phyloP scores from a whole-genome alignment of 2,113 vertebrate species.

The Pipa parva region DNA sequence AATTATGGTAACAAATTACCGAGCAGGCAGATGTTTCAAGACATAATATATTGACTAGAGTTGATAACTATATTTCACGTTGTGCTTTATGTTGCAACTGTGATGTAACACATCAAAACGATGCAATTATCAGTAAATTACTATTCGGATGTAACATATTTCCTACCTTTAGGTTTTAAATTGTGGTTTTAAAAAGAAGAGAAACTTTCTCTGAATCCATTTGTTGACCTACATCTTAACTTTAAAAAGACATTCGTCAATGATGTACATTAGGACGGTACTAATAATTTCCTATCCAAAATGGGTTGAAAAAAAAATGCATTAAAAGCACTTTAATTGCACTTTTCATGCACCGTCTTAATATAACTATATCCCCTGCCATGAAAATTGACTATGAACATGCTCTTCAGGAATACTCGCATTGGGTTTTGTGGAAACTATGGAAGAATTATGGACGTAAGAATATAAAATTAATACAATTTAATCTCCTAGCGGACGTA shows the following conservation, averaged over 20 bases:
- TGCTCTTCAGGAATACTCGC: constrained; percentile 25
- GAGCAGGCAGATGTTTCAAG: constrained; percentile 5
- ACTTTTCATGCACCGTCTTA: constrained; percentile 35
- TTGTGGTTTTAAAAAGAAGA: constrained; percentile 10
- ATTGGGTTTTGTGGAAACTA: constrained; percentile 23
- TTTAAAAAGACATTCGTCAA: constrained; percentile 12
- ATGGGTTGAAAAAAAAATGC: constrained; percentile 34
- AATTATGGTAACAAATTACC: constrained; percentile 7
- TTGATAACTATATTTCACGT: not conserved
- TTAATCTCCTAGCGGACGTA: constrained; percentile 19
- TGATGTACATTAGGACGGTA: constrained; percentile 18
- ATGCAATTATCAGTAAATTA: constrained; percentile 5
- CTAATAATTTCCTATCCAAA: constrained; percentile 34
- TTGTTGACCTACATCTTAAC: constrained; percentile 35
- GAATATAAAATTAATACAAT: constrained; percentile 36
- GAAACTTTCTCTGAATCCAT: constrained; percentile 24
- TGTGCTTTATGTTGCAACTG: not conserved
- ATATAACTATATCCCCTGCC: constrained; percentile 41
- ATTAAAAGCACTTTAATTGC: constrained; percentile 43
- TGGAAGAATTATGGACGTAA: constrained; percentile 23
- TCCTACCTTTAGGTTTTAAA: constrained; percentile 9
- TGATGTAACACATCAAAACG: constrained; percentile 9
- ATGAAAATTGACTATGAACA: constrained; percentile 38
- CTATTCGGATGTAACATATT: not conserved
- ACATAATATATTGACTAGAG: not conserved